Percentiles rank a stretch among this genome's conserved stretches.
Conservation (phyloP, 2,888 invertebrate species). For the Protodeltote pygarga region DNA sequence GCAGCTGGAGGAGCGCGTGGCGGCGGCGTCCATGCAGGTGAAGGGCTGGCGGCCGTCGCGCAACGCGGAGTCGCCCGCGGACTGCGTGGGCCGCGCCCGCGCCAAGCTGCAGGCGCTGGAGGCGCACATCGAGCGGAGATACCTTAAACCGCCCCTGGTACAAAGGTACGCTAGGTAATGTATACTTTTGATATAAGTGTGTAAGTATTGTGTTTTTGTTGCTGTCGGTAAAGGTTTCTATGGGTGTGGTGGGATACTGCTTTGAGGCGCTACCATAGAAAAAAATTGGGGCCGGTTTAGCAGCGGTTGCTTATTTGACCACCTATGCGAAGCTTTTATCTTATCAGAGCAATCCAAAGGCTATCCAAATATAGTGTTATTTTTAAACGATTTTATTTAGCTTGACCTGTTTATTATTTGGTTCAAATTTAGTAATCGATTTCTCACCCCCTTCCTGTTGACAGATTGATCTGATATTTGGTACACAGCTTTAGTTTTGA, state of each 20-base stretch:
- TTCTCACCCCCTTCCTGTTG: no score
- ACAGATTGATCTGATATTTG: no score
- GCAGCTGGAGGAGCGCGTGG: slow-evolving; percentile 95
- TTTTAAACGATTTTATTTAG: no score
- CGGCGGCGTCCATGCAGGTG: slow-evolving; percentile 95
- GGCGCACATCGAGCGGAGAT: slow-evolving; percentile 96
- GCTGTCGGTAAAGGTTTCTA: slow-evolving; percentile 1
- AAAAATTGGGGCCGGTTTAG: no score
- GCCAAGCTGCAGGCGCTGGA: slow-evolving; percentile 94
- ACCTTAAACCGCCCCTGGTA: slow-evolving; percentile 96
- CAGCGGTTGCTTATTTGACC: no score
- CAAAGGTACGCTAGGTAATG: slow-evolving; percentile 82
- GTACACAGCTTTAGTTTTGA: no score
- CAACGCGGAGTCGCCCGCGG: slow-evolving; percentile 82
- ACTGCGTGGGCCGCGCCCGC: slow-evolving; percentile 87
- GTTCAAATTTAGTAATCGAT: no score
- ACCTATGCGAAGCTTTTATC: no score
- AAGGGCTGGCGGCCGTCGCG: slow-evolving; percentile 93
- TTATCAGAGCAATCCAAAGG: no score
- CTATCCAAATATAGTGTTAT: no score
- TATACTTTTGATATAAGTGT: slow-evolving; percentile 25
- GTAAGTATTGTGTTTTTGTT: slow-evolving; percentile 2
- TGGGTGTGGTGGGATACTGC: not conserved
- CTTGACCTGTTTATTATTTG: no score
- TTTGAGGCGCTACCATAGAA: not conserved